Percentiles rank a stretch among this genome's conserved stretches.
Evolutionary conservation across 2,113 vertebrate species (phyloP).

Genomic region (Fregata magnificens): DNA sequence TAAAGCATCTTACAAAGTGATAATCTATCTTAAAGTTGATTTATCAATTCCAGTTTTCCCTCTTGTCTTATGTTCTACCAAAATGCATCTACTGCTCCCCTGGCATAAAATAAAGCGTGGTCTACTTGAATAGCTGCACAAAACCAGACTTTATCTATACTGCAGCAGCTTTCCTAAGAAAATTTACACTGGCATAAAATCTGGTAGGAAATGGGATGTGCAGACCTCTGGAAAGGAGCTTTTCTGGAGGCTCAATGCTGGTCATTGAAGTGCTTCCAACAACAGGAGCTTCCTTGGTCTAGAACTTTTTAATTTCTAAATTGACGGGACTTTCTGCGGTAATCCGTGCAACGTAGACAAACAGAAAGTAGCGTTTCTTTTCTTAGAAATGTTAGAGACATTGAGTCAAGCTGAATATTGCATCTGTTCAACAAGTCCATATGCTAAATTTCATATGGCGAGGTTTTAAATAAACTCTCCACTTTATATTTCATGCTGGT

Average conservation of each 20-base stretch:
- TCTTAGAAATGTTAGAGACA: background rate
- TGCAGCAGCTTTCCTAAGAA: background rate
- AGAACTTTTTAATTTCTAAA: background rate
- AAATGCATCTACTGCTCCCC: background rate
- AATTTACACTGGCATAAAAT: background rate
- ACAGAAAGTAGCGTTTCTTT: background rate
- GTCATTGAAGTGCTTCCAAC: background rate
- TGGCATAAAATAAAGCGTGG: background rate
- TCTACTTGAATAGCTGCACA: background rate
- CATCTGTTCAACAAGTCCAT: background rate
- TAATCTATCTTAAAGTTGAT: background rate
- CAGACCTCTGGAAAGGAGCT: background rate
- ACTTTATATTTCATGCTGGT: background rate
- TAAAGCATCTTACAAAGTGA: background rate
- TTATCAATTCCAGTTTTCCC: background rate
- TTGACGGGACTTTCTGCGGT: background rate
- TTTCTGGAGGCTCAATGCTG: background rate
- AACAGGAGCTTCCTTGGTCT: background rate
- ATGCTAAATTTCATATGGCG: background rate
- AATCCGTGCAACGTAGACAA: background rate
- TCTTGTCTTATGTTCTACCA: background rate
- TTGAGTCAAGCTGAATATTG: background rate
- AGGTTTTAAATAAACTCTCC: background rate
- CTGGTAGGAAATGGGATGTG: background rate
- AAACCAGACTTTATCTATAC: fast-evolving